A percentile compares a stretch with the other conserved stretches of the same genome.
phyloP scores from a whole-genome alignment of 2,888 invertebrate genomes.

The Protonemura montana region DNA sequence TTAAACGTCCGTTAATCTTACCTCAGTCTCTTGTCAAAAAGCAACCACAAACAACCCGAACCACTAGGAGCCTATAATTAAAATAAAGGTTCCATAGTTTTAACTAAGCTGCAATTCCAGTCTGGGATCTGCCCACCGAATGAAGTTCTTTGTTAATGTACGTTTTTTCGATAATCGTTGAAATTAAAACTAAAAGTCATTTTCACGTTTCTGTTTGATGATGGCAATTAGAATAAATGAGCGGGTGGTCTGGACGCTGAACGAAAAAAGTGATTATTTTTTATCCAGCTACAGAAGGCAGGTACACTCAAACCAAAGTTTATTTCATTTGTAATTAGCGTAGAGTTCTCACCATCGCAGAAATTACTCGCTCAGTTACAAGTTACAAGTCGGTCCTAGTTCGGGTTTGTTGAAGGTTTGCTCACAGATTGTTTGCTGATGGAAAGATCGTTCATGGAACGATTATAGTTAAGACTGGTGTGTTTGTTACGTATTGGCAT shows the following conservation, averaged over 20 bases:
- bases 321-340: not conserved
- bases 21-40: constrained; percentile 29
- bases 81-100: constrained; percentile 27
- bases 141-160: constrained; percentile 25
- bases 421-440: too few relatives aligned
- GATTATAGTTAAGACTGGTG: too few relatives aligned
- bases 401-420: not conserved
- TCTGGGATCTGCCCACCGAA: constrained; percentile 16
- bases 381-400: not conserved
- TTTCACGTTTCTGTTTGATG: constrained; percentile 12
- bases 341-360: not conserved
- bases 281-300: not conserved
- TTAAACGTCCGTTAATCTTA: constrained; percentile 34
- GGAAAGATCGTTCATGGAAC: too few relatives aligned
- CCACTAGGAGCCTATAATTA: constrained; percentile 1
- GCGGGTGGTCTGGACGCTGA: not conserved
- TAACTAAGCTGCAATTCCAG: constrained; percentile 15
- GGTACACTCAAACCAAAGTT: not conserved
- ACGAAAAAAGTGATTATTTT: not conserved
- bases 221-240: constrained; percentile 7
- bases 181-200: not conserved
- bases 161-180: not conserved
- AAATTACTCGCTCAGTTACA: not conserved
- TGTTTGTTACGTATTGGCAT: not conserved
- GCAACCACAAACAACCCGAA: constrained; percentile 32